These are phyloP conservation scores for Linnaemya vulpina DNA, from an alignment of 2,888 invertebrate genomes.

Conservation along the genomic window DNA sequence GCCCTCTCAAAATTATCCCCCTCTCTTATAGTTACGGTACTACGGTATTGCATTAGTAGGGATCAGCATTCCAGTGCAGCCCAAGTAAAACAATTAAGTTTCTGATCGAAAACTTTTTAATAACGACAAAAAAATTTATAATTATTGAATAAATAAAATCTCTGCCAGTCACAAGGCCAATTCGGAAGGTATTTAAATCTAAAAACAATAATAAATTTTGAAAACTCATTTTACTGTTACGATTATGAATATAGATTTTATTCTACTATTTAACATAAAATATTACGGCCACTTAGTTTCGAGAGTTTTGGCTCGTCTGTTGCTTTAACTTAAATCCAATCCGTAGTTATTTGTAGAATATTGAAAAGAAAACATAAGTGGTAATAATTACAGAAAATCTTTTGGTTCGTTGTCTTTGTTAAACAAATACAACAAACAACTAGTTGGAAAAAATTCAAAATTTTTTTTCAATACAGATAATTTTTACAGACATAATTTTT, in stretches of 20 bases:
- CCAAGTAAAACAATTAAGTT: no score
- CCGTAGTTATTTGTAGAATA: conserved; percentile 52
- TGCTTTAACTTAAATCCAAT: conserved; percentile 40
- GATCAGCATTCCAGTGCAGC: no score
- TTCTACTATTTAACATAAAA: conserved; percentile 51
- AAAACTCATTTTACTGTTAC: conserved; percentile 33
- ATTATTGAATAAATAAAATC: no score
- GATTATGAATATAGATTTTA: conserved; percentile 3
- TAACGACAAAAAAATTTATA: not conserved
- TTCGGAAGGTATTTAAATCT: not conserved
- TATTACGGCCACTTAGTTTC: conserved; percentile 65
- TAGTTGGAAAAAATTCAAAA: conserved; percentile 32
- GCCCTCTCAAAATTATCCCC: no score
- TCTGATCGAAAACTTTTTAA: no score
- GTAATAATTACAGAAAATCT: conserved; percentile 74
- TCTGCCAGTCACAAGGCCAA: not conserved
- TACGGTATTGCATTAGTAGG: no score
- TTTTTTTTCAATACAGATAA: conserved; percentile 23
- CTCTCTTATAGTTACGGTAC: no score
- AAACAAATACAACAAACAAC: conserved; percentile 36
- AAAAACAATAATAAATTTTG: not conserved
- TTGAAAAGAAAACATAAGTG: conserved; percentile 69
- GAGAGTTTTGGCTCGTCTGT: conserved; percentile 7
- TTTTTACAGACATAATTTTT: conserved; percentile 36
- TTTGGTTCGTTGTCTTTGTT: conserved; percentile 47